These are phyloP conservation scores for Montipora foliosa DNA, from an alignment of 64 coral and sea anemone species.

Conservation along the genomic window DNA sequence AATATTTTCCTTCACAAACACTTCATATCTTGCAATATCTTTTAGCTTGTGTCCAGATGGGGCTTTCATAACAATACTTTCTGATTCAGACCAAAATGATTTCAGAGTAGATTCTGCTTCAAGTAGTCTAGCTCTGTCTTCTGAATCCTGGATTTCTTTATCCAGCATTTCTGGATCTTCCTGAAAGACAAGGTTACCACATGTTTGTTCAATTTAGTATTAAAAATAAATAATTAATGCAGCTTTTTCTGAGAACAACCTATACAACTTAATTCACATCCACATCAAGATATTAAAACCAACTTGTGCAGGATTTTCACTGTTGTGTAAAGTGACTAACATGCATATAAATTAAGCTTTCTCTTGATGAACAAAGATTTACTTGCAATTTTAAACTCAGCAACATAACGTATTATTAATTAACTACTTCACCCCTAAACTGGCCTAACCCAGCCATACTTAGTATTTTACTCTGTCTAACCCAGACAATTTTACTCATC, in stretches of 20 bases:
- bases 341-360: too few relatives aligned
- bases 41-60: conserved; percentile 93
- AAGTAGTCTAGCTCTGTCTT: conserved; percentile 48
- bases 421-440: too few relatives aligned
- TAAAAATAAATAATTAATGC: not conserved
- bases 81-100: conserved; percentile 85
- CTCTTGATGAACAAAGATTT: too few relatives aligned
- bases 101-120: conserved; percentile 62
- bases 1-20: conserved; percentile 70
- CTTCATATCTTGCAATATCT: conserved; percentile 93
- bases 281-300: too few relatives aligned
- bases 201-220: not conserved
- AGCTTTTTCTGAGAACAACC: not conserved
- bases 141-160: conserved; percentile 52
- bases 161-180: conserved; percentile 55
- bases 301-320: too few relatives aligned
- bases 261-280: not conserved
- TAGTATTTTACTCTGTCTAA: too few relatives aligned
- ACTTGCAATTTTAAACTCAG: too few relatives aligned
- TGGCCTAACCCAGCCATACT: too few relatives aligned
- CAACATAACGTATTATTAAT: too few relatives aligned
- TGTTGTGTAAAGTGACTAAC: too few relatives aligned
- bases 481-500: too few relatives aligned
- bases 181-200: not conserved
- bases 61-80: conserved; percentile 76